Base-by-base conservation (phyloP, 2,113 vertebrate species). In the Microcebus jonahi region DNA sequence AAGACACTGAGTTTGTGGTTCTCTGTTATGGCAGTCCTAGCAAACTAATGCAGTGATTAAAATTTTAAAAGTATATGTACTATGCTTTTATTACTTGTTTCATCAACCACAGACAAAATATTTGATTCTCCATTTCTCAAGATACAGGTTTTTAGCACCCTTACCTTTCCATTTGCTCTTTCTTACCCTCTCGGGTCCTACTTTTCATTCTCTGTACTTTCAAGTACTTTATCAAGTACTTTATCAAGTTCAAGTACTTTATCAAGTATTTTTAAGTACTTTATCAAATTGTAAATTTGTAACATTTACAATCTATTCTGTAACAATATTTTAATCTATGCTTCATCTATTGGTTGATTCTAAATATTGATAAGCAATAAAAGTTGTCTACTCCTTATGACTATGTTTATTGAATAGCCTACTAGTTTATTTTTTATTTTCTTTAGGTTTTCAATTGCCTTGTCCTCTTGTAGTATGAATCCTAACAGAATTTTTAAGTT, bases 141-240 rank as follows among this genome's bases (percentile, higher is more conserved):
- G 48, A 70, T 39, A 34, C 77, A 42, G 39, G 3, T 42, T 61
- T 68, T 96, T 84, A 48, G 29, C 31, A 50, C 5, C 3, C 18
- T 73, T 75, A 45, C 9, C 65, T 71, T 87, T 67, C 29, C 6
- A 4, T 61, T 85, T 67, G 29, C 11, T 93, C 48, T 91, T 79
- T 94, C n/a, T 81, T 91, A 73, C 14, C 17, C 6, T 85, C 29
- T 71, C 6, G 65, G n/a, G 53, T 87, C 86, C 23, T 8, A 79
- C 31, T 34, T 90, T 68, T 83, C 63, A 75, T 80, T 75, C 71
- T 48, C 34, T 73, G 15, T 83, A 85, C 61, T 93, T 89, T 97
- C 53, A 23, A 55, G 53, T 6, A 55, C 53, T 55, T 55, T 0
- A 34, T 65, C 27, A 79, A 50, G 10, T 17, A 55, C 53, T 18